Evolutionary conservation across 2,113 vertebrate species (phyloP).

Genomic region (Chaetodon auriga): DNA sequence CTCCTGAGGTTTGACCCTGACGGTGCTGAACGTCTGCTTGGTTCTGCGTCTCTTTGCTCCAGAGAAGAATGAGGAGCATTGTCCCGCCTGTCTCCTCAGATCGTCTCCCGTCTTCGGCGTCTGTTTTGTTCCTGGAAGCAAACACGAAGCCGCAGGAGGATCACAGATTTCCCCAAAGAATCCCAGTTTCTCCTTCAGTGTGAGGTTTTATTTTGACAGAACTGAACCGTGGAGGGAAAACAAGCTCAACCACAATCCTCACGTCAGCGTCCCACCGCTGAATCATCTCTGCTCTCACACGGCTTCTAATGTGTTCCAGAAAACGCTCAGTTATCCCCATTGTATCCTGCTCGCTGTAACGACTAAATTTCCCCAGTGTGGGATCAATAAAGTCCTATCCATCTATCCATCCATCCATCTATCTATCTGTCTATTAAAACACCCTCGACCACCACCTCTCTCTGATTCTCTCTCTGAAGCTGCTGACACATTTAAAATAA

Average conservation of each 20-base stretch:
- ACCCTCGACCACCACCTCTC: neutral
- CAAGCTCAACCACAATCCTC: constrained; percentile 19
- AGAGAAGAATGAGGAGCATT: constrained; percentile 27
- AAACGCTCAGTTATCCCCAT: neutral
- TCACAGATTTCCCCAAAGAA: constrained; percentile 4
- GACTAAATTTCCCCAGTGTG: too few species aligned
- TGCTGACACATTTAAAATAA: too few species aligned
- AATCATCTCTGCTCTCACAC: neutral
- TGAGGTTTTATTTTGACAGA: constrained; percentile 17
- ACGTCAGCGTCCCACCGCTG: neutral
- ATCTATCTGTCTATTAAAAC: too few species aligned
- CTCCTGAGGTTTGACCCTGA: too few species aligned
- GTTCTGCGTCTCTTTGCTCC: too few species aligned
- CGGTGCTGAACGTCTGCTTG: too few species aligned
- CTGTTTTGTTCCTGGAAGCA: constrained; percentile 19
- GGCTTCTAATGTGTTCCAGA: neutral
- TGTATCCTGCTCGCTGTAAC: too few species aligned
- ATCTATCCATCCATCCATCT: too few species aligned
- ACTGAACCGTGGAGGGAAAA: neutral
- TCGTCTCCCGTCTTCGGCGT: neutral
- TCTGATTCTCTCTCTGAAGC: too few species aligned
- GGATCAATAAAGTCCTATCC: too few species aligned
- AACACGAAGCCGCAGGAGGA: constrained; percentile 38
- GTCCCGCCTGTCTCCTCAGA: neutral
- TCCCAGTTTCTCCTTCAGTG: constrained; percentile 1